Evolutionary conservation across 2,797 vertebrate genomes (phyloP).

Genomic region (Myoxocephalus aenaeus): DNA sequence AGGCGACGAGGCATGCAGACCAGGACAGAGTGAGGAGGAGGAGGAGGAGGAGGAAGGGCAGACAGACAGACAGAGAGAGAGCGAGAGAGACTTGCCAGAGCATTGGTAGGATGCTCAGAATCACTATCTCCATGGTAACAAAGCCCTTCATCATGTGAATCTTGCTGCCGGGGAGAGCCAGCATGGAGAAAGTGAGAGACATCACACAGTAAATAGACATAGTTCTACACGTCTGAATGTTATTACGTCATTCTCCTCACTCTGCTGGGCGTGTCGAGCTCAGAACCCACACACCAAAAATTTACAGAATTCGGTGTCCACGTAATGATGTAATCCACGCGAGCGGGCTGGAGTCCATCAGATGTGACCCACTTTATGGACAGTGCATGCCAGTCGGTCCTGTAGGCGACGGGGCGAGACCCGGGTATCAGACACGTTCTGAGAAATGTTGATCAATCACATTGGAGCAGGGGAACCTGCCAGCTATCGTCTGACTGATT

Average conservation of each 20-base stretch:
- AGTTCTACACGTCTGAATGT: not conserved
- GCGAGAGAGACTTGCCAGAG: constrained; percentile 88
- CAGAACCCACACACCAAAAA: not conserved
- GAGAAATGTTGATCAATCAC: not conserved
- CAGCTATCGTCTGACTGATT: not conserved
- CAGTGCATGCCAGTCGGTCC: no score
- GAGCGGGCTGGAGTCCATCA: no score
- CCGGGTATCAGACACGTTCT: not conserved
- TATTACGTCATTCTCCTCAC: not conserved
- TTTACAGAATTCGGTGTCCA: not conserved
- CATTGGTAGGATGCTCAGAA: constrained; percentile 84
- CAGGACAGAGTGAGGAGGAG: constrained; percentile 2
- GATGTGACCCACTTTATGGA: no score
- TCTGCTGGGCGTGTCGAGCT: not conserved
- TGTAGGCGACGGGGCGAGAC: not conserved
- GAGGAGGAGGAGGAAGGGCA: constrained; percentile 60
- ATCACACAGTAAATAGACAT: constrained; percentile 1
- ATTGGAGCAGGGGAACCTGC: not conserved
- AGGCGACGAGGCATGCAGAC: constrained; percentile 11
- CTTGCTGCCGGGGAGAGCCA: constrained; percentile 86
- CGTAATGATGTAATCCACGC: not conserved
- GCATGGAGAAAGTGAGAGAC: constrained; percentile 55
- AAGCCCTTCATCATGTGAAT: constrained; percentile 92
- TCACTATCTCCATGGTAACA: constrained; percentile 87
- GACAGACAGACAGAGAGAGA: constrained; percentile 64